Conservation (phyloP, 2,888 invertebrate genomes). For the Andrena trimmerana region DNA sequence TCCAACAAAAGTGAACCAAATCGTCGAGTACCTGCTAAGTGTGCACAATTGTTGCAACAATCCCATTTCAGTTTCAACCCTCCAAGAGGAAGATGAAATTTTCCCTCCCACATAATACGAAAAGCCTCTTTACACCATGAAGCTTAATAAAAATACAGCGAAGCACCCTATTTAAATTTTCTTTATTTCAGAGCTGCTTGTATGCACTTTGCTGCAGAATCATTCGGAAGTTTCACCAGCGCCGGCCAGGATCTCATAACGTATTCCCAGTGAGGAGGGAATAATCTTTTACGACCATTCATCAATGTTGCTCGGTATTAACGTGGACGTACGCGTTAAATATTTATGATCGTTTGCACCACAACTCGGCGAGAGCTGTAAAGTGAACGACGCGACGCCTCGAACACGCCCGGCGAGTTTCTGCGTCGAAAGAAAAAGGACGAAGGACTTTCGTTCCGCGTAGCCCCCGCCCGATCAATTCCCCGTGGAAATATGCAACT, state of each 20-base stretch:
- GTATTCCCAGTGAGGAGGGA: neutral
- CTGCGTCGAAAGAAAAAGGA: neutral
- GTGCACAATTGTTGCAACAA: too few relatives aligned
- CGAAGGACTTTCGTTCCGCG: neutral
- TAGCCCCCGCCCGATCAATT: neutral
- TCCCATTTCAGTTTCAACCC: too few relatives aligned
- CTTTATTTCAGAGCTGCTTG: neutral
- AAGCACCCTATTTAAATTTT: neutral
- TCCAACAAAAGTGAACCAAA: too few relatives aligned
- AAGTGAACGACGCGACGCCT: neutral
- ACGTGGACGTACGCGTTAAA: constrained; percentile 19
- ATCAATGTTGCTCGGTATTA: constrained; percentile 26
- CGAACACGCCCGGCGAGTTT: neutral
- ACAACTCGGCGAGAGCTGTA: neutral
- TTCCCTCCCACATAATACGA: neutral
- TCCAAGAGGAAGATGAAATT: neutral
- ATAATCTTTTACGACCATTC: constrained; percentile 14
- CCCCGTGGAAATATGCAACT: neutral
- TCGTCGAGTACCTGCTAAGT: too few relatives aligned
- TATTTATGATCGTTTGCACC: constrained; percentile 30
- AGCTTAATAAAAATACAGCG: neutral
- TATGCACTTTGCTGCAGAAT: neutral
- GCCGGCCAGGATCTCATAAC: neutral
- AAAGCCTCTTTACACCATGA: neutral
- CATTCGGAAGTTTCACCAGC: neutral